Base-by-base conservation (phyloP, 2,888 invertebrate species). In the Melieria picta region DNA sequence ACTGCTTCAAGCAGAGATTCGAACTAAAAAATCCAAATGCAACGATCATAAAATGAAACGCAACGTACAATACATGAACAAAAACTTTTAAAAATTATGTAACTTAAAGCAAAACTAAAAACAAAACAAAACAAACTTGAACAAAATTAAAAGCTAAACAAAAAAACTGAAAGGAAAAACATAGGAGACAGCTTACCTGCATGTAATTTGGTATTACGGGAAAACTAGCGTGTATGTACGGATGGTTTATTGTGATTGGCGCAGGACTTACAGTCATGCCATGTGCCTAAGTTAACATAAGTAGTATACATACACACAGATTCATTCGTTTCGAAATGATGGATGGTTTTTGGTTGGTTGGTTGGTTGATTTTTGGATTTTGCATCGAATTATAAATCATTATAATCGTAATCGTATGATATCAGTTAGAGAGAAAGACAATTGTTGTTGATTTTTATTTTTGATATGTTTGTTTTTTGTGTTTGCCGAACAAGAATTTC, bases 211-310 rank as follows among this genome's bases (percentile, higher is more conserved):
- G 84, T 85, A 87, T 84, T 80, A 87, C 87, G 83, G 87, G 87
- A 86, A 85, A 87, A 85, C 84, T 85, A 84, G 87, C 85, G 83
- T 87, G 87, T 84, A 86, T 83, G 86, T 85, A 87, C 86, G 86
- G 87, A 87, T 87, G 86, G 83, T 87, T 87, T 83, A 87, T 85
- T 83, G 87, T 87, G 87, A 87, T 85, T 85, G 87, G 87, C 86
- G 87, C 87, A 84, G 87, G 87, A 87, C 86, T 87, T 83, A 87
- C 86, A 79, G 87, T 87, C 87, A 87, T 87, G 85, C 87, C 87
- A 84, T 87, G 87, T 84, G 87, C 87, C 87, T 87, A 78, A 77
- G 64, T 47, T 70, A 65, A 63, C 56, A 62, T 48, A 52, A 46
- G 69, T 63, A 62, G 69, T 69, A 70, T 58, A 70, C 64, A 69